phyloP scores from a whole-genome alignment of 2,113 vertebrate species.

The Rhizomys pruinosus region DNA sequence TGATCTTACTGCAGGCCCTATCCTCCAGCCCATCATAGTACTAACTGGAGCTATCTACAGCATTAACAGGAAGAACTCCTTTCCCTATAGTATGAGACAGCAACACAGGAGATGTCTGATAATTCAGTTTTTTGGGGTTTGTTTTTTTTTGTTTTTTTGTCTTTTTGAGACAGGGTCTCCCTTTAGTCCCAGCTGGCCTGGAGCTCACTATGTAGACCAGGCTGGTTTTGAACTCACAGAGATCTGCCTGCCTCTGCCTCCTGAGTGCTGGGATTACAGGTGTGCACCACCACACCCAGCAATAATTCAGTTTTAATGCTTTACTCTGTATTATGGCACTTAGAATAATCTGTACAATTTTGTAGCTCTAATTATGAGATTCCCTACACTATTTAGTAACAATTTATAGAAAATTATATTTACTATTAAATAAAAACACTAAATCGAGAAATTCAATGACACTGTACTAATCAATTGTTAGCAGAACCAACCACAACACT shows the following conservation, averaged over 20 bases:
- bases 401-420: conserved; percentile 41
- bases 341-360: neutral
- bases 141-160: too few relatives aligned
- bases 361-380: conserved; percentile 29
- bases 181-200: too few relatives aligned
- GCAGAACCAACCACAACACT: conserved; percentile 37
- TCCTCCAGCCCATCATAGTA: neutral
- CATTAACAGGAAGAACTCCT: conserved; percentile 33
- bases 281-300: too few relatives aligned
- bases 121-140: neutral
- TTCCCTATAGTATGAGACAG: neutral
- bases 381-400: neutral
- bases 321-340: neutral
- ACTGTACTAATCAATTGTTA: conserved; percentile 35
- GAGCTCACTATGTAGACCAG: too few relatives aligned
- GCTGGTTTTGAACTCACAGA: too few relatives aligned
- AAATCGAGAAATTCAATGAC: conserved; percentile 40
- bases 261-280: too few relatives aligned
- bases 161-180: too few relatives aligned
- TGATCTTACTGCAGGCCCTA: neutral
- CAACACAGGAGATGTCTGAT: neutral
- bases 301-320: neutral
- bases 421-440: conserved; percentile 10
- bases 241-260: too few relatives aligned
- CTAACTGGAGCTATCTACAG: neutral